Percentiles rank a stretch among this genome's conserved stretches.
phyloP scores from a whole-genome alignment of 2,113 vertebrate species.

The Gasterosteus aculeatus region DNA sequence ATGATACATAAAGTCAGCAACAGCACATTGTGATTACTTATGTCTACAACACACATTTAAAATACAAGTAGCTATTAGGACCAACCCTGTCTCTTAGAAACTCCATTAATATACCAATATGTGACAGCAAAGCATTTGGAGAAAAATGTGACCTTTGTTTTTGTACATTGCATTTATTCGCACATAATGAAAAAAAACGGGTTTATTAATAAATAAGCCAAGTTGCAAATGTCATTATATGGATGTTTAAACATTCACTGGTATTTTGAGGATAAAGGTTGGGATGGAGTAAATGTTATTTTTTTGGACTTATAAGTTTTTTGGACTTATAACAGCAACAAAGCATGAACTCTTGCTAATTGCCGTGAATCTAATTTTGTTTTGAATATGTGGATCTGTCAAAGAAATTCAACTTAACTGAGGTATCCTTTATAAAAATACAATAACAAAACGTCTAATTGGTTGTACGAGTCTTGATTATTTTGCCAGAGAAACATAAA shows the following conservation, averaged over 20 bases:
- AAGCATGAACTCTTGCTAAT: background rate
- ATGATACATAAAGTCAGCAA: background rate
- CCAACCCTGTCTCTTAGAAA: background rate
- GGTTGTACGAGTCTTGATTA: constrained; percentile 61
- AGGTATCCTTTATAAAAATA: constrained; percentile 1
- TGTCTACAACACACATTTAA: background rate
- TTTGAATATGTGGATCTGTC: constrained; percentile 17
- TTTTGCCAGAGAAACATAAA: constrained; percentile 58
- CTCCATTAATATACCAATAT: background rate
- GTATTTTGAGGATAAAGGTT: background rate
- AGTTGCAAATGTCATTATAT: background rate
- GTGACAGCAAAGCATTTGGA: background rate
- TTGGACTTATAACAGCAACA: constrained; percentile 1
- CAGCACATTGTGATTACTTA: background rate
- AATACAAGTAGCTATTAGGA: background rate
- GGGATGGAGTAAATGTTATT: background rate
- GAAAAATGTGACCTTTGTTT: background rate
- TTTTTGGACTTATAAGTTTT: background rate
- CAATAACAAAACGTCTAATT: constrained; percentile 51
- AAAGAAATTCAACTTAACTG: background rate
- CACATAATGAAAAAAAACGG: background rate
- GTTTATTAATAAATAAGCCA: background rate
- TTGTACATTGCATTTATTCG: background rate
- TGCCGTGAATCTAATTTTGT: constrained; percentile 12
- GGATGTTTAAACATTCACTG: background rate